Conservation (phyloP, 2,888 invertebrate species). For the Metopia argyrocephala region DNA sequence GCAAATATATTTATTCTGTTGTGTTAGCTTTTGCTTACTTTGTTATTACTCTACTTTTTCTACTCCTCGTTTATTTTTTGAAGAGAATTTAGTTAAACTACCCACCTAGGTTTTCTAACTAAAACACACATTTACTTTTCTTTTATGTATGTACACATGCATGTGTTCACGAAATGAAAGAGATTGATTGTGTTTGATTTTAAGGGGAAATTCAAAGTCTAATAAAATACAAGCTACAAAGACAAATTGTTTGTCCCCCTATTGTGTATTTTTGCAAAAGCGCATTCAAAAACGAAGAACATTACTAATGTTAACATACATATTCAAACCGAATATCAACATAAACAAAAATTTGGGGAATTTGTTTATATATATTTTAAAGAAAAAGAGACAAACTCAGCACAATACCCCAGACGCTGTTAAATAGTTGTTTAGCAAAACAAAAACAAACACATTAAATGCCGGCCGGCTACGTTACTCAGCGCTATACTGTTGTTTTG, state of each 20-base stretch:
- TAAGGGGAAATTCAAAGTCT: neutral
- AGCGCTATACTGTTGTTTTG: no score
- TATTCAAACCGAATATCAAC: neutral
- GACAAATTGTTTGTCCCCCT: neutral
- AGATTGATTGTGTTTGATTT: neutral
- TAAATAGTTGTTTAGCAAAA: no score
- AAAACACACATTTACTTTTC: neutral
- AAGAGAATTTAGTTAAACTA: slow-evolving; percentile 34
- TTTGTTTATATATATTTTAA: neutral
- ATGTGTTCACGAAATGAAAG: neutral
- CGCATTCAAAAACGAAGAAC: neutral
- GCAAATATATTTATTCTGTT: slow-evolving; percentile 41
- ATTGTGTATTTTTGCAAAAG: neutral
- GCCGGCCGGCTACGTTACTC: no score
- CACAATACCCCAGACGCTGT: neutral
- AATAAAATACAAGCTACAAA: neutral
- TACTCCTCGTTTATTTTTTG: slow-evolving; percentile 12
- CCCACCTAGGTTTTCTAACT: slow-evolving; percentile 1
- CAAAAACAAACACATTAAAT: neutral
- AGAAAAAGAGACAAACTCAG: neutral
- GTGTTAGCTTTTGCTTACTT: slow-evolving; percentile 1
- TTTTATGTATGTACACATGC: no score
- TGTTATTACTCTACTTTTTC: slow-evolving; percentile 30
- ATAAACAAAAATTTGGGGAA: neutral
- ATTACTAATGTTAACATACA: neutral